Percentiles rank a stretch among this genome's conserved stretches.
These are phyloP conservation scores for Syndactyla subalaris DNA, from an alignment of 2,797 vertebrate species.

Conservation along the genomic window DNA sequence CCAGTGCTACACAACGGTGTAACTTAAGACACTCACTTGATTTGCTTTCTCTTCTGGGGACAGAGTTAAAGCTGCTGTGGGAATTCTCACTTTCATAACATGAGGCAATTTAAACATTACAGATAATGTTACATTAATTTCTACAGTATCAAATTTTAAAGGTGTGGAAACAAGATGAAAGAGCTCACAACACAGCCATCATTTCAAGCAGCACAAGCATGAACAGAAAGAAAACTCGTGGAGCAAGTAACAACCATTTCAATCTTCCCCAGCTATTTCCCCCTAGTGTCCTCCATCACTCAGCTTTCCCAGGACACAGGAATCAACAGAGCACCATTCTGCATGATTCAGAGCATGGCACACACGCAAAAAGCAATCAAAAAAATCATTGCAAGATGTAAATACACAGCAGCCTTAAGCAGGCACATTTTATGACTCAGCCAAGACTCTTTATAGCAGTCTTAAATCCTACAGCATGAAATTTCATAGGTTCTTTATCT, in stretches of 20 bases:
- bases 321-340: neutral
- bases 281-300: neutral
- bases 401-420: neutral
- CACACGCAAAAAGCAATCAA: neutral
- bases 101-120: neutral
- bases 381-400: neutral
- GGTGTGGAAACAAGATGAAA: conserved; percentile 11
- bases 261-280: neutral
- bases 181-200: neutral
- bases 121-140: conserved; percentile 27
- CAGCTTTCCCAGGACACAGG: neutral
- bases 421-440: neutral
- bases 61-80: neutral
- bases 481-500: neutral
- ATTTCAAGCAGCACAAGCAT: neutral
- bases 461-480: neutral
- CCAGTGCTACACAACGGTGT: neutral
- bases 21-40: conserved; percentile 13
- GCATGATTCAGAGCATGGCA: neutral
- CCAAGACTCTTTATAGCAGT: neutral
- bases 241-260: neutral
- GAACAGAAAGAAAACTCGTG: neutral
- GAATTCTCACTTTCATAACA: conserved; percentile 52
- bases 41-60: neutral
- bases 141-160: conserved; percentile 23